phyloP scores from a whole-genome alignment of 2,797 vertebrate species.

The Pseudochirops cupreus region DNA sequence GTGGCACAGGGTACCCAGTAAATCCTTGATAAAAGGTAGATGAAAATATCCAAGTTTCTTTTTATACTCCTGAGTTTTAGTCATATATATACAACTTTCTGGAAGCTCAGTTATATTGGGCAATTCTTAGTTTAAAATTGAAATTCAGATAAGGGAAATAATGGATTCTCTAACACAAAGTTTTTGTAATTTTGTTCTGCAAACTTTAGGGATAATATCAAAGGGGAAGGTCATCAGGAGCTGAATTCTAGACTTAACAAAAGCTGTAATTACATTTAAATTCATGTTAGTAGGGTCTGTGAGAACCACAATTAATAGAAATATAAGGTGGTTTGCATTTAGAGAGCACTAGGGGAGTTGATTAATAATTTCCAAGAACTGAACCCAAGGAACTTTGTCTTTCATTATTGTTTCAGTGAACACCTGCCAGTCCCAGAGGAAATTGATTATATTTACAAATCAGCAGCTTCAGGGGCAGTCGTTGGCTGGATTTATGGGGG shows the following conservation, averaged over 20 bases:
- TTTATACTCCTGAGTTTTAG: conserved; percentile 15
- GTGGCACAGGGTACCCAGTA: not conserved
- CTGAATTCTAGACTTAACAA: not conserved
- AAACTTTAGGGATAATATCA: conserved; percentile 29
- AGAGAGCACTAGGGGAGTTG: conserved; percentile 34
- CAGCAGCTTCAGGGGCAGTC: conserved; percentile 82
- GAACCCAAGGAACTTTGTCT: conserved; percentile 38
- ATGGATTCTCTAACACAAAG: not conserved
- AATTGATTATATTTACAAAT: conserved; percentile 84
- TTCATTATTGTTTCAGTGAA: conserved; percentile 83
- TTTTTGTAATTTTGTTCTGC: conserved; percentile 26
- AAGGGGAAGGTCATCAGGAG: conserved; percentile 30
- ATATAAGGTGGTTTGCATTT: conserved; percentile 12
- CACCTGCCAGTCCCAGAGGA: conserved; percentile 87
- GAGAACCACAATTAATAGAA: conserved; percentile 24
- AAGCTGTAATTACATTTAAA: conserved; percentile 18
- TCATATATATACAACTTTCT: conserved; percentile 7
- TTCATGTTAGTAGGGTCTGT: conserved; percentile 29
- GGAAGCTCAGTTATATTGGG: conserved; percentile 20
- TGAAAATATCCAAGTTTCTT: conserved; percentile 29
- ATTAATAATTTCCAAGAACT: conserved; percentile 18
- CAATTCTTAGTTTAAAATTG: conserved; percentile 33
- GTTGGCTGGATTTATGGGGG: conserved; percentile 92
- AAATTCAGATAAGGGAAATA: conserved; percentile 48
- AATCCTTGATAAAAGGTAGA: conserved; percentile 31